Base-by-base conservation (phyloP, 2,797 vertebrate species). In the Hipposideros larvatus region DNA sequence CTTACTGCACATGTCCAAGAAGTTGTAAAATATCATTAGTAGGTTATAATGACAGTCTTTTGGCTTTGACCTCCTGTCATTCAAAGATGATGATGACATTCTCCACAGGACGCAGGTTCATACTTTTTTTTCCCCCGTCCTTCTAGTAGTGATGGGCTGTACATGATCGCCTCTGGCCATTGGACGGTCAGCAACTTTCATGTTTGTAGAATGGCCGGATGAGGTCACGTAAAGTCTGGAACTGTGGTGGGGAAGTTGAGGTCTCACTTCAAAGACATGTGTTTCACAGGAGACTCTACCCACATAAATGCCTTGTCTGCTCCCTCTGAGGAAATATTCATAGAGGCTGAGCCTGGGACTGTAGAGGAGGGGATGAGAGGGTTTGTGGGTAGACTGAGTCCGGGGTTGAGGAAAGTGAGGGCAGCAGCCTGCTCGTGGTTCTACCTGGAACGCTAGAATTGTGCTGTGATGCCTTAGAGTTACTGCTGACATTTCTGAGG, bases 101-200 rank as follows among this genome's bases (percentile, higher is more conserved):
- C 11, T 48, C 46, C 24, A 21, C 13, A 0, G 26, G 26, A 34
- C 0, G 0, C 2, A 16, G n/a, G 19, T 28, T 51, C 24, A 4
- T 4, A 21, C 48, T 51, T 21, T 13, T 26, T n/a, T 26, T 51
- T 53, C 48, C 13, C 13, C 41, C 51, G 11, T 3, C 19, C 9
- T 34, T n/a, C 11, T 14, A 2, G 79, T 3, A 2, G 63, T 18
- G 24, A 51, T 9, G 41, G 61, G 0, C 48, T 8, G 0, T 4
- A 4, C 43, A 2, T 53, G 13, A 1, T 61, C 53, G 28, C 10
- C 14, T 13, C 53, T 31, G 21, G 26, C 21, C 51, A 19, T 48
- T 5, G 57, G 4, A 8, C 0, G 6, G 31, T 22, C 34, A 43
- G 78, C 3, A 19, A 0, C 31, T 4, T 15, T 65, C 41, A 11